A percentile compares a stretch with the other conserved stretches of the same genome.
phyloP scores from a whole-genome alignment of 1,140 invertebrate genomes.

The Papilio polyxenes region DNA sequence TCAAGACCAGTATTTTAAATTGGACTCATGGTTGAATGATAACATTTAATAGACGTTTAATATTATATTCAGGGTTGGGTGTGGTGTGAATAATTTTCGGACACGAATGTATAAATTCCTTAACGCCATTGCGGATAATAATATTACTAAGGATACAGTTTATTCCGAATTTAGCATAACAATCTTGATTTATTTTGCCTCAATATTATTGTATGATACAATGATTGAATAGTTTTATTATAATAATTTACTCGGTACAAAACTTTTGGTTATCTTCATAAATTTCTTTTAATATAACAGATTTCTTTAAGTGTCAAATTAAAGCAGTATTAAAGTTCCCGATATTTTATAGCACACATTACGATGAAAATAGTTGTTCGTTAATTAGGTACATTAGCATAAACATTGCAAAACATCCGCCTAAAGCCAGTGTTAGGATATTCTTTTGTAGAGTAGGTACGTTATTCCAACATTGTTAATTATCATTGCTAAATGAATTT shows the following conservation, averaged over 20 bases:
- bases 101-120: slow-evolving; percentile 9
- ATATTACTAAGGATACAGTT: not conserved
- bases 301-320: no score
- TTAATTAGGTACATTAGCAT: slow-evolving; percentile 14
- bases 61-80: not conserved
- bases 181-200: not conserved
- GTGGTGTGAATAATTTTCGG: slow-evolving; percentile 36
- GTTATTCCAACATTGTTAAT: not conserved
- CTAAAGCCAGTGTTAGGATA: slow-evolving; percentile 4
- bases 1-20: slow-evolving; percentile 14
- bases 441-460: not conserved
- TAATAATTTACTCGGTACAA: no score
- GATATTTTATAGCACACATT: not conserved
- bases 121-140: not conserved
- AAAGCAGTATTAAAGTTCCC: not conserved
- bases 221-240: no score
- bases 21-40: slow-evolving; percentile 14
- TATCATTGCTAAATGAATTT: slow-evolving; percentile 33
- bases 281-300: no score
- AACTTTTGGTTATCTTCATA: no score
- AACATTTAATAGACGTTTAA: slow-evolving; percentile 28
- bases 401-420: slow-evolving; percentile 18
- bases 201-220: not conserved
- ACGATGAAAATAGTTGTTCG: not conserved
- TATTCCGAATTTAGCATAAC: not conserved